Evolutionary conservation across 2,797 vertebrate species (phyloP).

Genomic region (Gobio occitaniae): DNA sequence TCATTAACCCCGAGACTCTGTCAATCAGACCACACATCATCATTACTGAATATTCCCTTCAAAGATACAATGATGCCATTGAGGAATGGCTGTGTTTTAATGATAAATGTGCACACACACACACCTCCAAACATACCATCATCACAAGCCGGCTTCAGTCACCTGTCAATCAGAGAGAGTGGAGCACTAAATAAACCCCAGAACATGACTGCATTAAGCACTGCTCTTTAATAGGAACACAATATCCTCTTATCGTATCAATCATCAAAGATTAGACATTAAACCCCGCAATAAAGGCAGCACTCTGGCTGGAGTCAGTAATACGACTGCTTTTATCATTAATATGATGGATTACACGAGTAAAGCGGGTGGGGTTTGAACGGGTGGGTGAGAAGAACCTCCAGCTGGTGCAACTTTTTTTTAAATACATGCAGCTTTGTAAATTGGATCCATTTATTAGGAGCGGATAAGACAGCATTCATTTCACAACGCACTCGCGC

Average conservation of each 20-base stretch:
- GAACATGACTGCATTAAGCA: not conserved
- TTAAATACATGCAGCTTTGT: constrained; percentile 24
- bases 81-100: not conserved
- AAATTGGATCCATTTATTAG: constrained; percentile 37
- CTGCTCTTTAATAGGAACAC: constrained; percentile 22
- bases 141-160: not conserved
- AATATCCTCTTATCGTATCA: constrained; percentile 34
- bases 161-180: not conserved
- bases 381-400: not conserved
- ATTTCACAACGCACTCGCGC: constrained; percentile 9
- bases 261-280: constrained; percentile 21
- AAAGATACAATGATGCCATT: not conserved
- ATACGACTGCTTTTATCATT: constrained; percentile 32
- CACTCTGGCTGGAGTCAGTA: constrained; percentile 3
- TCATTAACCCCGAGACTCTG: constrained; percentile 24
- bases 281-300: constrained; percentile 15
- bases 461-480: constrained; percentile 40
- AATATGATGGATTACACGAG: constrained; percentile 36
- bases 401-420: constrained; percentile 37
- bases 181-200: not conserved
- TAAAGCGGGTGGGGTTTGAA: constrained; percentile 1
- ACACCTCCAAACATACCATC: not conserved
- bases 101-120: not conserved
- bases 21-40: not conserved
- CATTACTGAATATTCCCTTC: not conserved